Evolutionary conservation across 1,140 invertebrate genomes (phyloP), one percentile per base, ranked within the genome.

Genomic region (Psix sp.): DNA sequence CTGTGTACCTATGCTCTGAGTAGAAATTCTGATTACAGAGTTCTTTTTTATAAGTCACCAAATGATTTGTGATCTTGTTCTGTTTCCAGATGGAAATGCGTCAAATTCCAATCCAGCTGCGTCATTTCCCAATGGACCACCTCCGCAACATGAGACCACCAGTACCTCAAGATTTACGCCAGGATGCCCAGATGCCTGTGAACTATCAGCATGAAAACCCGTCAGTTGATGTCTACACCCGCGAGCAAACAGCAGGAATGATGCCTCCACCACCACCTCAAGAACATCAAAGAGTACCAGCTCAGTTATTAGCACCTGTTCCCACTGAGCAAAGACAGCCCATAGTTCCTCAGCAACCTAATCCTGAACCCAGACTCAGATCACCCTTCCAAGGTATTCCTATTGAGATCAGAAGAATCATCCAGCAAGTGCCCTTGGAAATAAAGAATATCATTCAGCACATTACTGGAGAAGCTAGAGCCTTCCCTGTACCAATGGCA

Each of bases 381-480:
- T 82, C 79, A 9, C 79, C 81, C 0, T 85, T 85, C 73, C 81
- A 83, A 20, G 80, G 78, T 10, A 78, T 85, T 57, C 84, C 83
- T 1, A 76, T 85, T 17, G 83, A 84, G 39, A 85, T 86, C 10
- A 65, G 79, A 20, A 78, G 80, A 73, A 84, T 86, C 13, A 83
- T 85, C 13, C 79, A 85, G 33, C 79, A 84, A 48, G 81, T 85
- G 14, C 83, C 84, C 3, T 20, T 81, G n/a, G 81, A 85, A 13
- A 85, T 85, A 16, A 84, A 85, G 20, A 84, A 83, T 29, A 84
- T 85, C 18, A 83, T 86, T 17, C 83, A 85, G 20, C 82, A 82
- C 14, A 84, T 86, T 20, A 83, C 81, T 15, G 81, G 80, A 1
- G 84, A 84, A 33, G 56, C 72, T 2, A 78, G 75, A 76, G 49